These are phyloP conservation scores for Aphodius sticticus DNA, from an alignment of 2,888 invertebrate species.

Conservation along the genomic window DNA sequence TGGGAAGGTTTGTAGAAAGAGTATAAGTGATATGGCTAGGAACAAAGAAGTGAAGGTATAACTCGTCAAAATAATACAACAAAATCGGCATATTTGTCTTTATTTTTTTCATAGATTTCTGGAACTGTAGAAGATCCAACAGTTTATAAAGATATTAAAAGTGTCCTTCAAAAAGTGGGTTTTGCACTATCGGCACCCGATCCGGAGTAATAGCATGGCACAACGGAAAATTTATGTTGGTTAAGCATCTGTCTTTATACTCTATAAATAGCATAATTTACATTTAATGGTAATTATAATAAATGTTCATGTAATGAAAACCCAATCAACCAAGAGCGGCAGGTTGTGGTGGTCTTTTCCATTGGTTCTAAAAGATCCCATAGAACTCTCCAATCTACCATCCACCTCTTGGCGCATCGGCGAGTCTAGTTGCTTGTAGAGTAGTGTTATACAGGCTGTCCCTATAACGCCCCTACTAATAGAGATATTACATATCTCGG, in stretches of 20 bases:
- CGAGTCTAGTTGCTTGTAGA: background rate
- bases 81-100: slow-evolving; percentile 39
- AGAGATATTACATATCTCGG: slow-evolving; percentile 33
- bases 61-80: slow-evolving; percentile 16
- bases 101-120: slow-evolving; percentile 66
- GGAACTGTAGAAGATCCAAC: slow-evolving; percentile 88
- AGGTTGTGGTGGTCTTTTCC: background rate
- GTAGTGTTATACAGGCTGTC: background rate
- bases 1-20: slow-evolving; percentile 80
- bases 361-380: slow-evolving; percentile 5
- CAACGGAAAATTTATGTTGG: slow-evolving; percentile 47
- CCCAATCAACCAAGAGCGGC: slow-evolving; percentile 25
- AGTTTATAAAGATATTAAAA: slow-evolving; percentile 81
- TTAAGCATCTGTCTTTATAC: slow-evolving; percentile 33
- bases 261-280: slow-evolving; percentile 36
- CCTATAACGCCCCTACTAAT: slow-evolving; percentile 18
- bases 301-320: slow-evolving; percentile 31
- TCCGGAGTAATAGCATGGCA: slow-evolving; percentile 54
- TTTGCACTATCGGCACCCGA: slow-evolving; percentile 78
- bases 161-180: slow-evolving; percentile 77
- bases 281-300: slow-evolving; percentile 36
- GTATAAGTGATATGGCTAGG: slow-evolving; percentile 84
- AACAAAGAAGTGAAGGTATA: slow-evolving; percentile 79
- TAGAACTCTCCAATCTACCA: background rate
- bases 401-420: background rate